Base-by-base conservation (phyloP, 1,140 invertebrate genomes). In the Myzus persicae region DNA sequence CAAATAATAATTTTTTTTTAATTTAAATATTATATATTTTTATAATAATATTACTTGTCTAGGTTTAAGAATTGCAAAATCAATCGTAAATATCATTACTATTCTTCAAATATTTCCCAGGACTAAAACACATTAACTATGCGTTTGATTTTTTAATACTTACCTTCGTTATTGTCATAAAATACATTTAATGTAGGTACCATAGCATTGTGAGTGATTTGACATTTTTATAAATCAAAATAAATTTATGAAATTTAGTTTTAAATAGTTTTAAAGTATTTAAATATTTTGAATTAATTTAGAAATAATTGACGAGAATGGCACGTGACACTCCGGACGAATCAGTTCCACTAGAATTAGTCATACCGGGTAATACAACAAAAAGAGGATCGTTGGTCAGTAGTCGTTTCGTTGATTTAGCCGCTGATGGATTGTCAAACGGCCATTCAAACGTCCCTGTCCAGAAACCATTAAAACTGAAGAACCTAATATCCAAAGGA, bases 311-410 rank as follows among this genome's bases (percentile, higher is more conserved):
- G 1, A 6, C 7, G 14, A 38, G 0, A 46, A 93, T 93, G 91
- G 91, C 91, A 51, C 91, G 91, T 42, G 91, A 93, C 42, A 93
- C 91, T 8, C 91, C 91, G 7, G 91, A 93, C 24, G 91, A 93
- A 40, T 38, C 46, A 36, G 91, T 93, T 84, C 76, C 91, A 4
- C 81, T 93, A 8, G 91, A 54, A 59, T 38, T 92, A 40, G 40
- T 93, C 67, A 48, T 84, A 24, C 91, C 91, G 18, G 81, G 81
- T 5, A 84, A 93, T 20, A 42, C 76, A 38, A 92, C 76, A 46
- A 93, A 85, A 93, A 44, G 91, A 85, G 91, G 76, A 59, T 93
- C 91, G 38, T 3, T 93, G 18, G 22, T 93, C 36, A 84, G 76
- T 38, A 93, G 54, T 36, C 42, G 91, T 18, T 84, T 93, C 14